Conservation (phyloP, 1,140 invertebrate species). For the Drosophila ironensis region DNA sequence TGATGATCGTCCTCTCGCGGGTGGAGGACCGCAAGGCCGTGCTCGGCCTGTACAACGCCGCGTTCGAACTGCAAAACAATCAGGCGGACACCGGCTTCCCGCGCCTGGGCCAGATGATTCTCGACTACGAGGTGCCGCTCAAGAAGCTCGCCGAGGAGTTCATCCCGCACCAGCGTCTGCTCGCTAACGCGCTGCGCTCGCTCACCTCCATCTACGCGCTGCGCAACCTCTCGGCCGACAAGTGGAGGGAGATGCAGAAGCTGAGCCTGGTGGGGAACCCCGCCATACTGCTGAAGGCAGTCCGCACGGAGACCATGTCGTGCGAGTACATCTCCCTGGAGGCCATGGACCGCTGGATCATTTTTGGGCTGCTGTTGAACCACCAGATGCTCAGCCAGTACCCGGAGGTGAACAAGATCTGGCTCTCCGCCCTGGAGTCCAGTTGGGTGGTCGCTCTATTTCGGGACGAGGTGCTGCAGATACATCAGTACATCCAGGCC, state of each 20-base stretch:
- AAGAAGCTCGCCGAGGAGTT: conserved; percentile 99
- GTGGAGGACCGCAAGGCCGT: conserved; percentile 99
- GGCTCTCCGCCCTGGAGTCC: conserved; percentile 94
- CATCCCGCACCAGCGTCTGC: conserved; percentile 94
- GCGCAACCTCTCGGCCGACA: conserved; percentile 95
- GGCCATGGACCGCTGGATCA: conserved; percentile 97
- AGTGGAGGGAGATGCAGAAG: conserved; percentile 96
- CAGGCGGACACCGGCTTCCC: conserved; percentile 96
- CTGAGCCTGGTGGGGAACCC: conserved; percentile 97
- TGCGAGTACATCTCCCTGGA: conserved; percentile 98
- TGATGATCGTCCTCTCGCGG: conserved; percentile 97
- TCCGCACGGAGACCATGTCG: conserved; percentile 96
- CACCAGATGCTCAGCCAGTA: conserved; percentile 90
- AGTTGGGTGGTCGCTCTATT: conserved; percentile 97
- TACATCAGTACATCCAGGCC: conserved; percentile 95
- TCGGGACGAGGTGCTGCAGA: conserved; percentile 98
- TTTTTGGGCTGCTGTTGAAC: conserved; percentile 96
- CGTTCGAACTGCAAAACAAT: conserved; percentile 97
- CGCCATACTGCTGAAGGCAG: conserved; percentile 94
- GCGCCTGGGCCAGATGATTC: conserved; percentile 96
- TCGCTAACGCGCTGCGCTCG: conserved; percentile 93
- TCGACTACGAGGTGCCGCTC: conserved; percentile 97
- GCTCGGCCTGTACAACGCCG: conserved; percentile 97
- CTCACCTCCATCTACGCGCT: conserved; percentile 93
- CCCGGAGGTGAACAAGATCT: conserved; percentile 93